These are phyloP conservation scores for Tubulanus polymorphus DNA, from an alignment of 2,888 invertebrate species.

Conservation along the genomic window DNA sequence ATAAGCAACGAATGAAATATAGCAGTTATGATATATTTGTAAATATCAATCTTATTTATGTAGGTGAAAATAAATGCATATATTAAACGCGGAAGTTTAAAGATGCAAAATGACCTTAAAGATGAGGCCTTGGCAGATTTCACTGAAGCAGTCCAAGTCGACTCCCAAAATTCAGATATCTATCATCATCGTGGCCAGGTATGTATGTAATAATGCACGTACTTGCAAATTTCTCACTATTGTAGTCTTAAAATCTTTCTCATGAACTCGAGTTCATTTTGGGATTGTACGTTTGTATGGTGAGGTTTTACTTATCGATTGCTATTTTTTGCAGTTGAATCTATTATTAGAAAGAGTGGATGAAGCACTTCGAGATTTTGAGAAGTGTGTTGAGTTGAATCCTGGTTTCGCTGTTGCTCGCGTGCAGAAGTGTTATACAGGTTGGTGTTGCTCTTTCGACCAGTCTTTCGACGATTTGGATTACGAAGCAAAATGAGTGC, in stretches of 20 bases:
- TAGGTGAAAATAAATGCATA: conserved; percentile 69
- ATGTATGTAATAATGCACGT: conserved; percentile 10
- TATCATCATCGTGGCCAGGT: conserved; percentile 86
- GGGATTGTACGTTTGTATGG: too few relatives aligned
- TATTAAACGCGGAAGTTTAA: conserved; percentile 80
- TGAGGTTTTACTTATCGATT: too few relatives aligned
- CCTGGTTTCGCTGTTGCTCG: conserved; percentile 80
- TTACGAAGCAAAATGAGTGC: too few relatives aligned
- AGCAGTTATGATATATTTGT: neutral
- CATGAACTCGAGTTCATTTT: too few relatives aligned
- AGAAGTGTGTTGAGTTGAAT: conserved; percentile 74
- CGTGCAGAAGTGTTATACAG: conserved; percentile 82
- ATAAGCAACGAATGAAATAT: too few relatives aligned
- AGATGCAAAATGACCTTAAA: conserved; percentile 66
- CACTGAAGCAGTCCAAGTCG: conserved; percentile 69
- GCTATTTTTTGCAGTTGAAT: conserved; percentile 64
- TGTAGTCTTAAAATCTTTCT: too few relatives aligned
- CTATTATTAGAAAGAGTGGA: conserved; percentile 76
- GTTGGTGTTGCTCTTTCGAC: too few relatives aligned
- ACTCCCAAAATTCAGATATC: conserved; percentile 79
- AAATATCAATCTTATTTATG: conserved; percentile 4
- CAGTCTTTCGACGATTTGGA: too few relatives aligned
- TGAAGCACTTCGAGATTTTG: conserved; percentile 77
- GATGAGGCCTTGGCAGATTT: conserved; percentile 72
- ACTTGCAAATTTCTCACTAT: too few relatives aligned